These are phyloP conservation scores for Calephelis virginiensis DNA, from an alignment of 1,140 invertebrate genomes.

Conservation along the genomic window DNA sequence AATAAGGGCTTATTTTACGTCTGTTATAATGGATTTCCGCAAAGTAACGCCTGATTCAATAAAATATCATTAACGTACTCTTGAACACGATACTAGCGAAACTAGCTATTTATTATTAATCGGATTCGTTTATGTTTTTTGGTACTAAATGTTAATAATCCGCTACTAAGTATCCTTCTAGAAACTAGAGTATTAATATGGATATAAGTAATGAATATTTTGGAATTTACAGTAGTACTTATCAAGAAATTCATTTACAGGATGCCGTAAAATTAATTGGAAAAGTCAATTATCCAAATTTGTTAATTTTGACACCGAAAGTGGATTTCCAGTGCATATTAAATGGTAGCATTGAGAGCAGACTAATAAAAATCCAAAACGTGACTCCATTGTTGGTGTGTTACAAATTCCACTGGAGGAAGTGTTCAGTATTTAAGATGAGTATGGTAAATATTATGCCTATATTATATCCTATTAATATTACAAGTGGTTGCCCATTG, in stretches of 20 bases:
- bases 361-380: conserved; percentile 65
- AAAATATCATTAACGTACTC: too few relatives aligned
- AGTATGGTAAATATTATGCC: not conserved
- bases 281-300: conserved; percentile 65
- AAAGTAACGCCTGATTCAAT: too few relatives aligned
- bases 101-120: too few relatives aligned
- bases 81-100: too few relatives aligned
- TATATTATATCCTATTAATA: not conserved
- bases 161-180: too few relatives aligned
- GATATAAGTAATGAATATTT: too few relatives aligned
- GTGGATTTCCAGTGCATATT: conserved; percentile 63
- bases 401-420: conserved; percentile 64
- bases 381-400: conserved; percentile 59
- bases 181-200: too few relatives aligned
- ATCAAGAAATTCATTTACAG: conserved; percentile 38
- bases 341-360: conserved; percentile 57
- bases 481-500: not conserved
- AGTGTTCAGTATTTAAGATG: conserved; percentile 32
- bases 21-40: too few relatives aligned
- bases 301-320: conserved; percentile 52
- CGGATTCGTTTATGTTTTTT: too few relatives aligned
- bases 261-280: conserved; percentile 63
- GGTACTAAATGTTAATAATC: too few relatives aligned
- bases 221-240: too few relatives aligned
- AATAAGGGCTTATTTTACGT: too few relatives aligned